Percentiles rank a stretch among this genome's conserved stretches.
phyloP scores from a whole-genome alignment of 92 coral and sea anemone genomes.

The Diadumene lineata region DNA sequence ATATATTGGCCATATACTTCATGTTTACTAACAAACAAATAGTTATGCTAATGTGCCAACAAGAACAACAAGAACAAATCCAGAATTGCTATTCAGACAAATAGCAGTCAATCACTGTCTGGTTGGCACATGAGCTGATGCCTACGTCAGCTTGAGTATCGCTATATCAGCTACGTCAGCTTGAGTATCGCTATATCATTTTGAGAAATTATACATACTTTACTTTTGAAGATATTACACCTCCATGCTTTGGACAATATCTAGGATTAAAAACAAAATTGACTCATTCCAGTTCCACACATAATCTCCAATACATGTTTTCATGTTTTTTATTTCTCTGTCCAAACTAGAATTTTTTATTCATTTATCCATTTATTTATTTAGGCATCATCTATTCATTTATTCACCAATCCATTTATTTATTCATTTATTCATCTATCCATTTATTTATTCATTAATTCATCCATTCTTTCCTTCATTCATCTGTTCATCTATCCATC shows the following conservation, averaged over 20 bases:
- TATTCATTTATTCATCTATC: not conserved
- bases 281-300: not conserved
- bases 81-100: no score
- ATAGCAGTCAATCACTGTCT: no score
- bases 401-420: not conserved
- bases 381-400: not conserved
- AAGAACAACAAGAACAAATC: no score
- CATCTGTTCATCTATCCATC: not conserved
- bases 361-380: constrained; percentile 4
- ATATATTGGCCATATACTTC: no score
- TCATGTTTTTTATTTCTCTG: not conserved
- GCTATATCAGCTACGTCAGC: no score
- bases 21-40: no score
- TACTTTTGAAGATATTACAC: constrained; percentile 42
- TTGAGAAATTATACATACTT: constrained; percentile 51
- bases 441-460: not conserved
- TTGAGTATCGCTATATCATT: no score
- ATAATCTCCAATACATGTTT: not conserved
- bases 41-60: no score
- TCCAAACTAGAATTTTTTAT: not conserved
- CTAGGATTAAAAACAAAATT: constrained; percentile 24
- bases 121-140: no score
- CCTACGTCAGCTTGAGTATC: no score
- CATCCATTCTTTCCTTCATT: no score
- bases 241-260: constrained; percentile 72